A percentile compares a stretch with the other conserved stretches of the same genome.
phyloP scores from a whole-genome alignment of 2,888 invertebrate genomes.

The Cacoxenus indagator region DNA sequence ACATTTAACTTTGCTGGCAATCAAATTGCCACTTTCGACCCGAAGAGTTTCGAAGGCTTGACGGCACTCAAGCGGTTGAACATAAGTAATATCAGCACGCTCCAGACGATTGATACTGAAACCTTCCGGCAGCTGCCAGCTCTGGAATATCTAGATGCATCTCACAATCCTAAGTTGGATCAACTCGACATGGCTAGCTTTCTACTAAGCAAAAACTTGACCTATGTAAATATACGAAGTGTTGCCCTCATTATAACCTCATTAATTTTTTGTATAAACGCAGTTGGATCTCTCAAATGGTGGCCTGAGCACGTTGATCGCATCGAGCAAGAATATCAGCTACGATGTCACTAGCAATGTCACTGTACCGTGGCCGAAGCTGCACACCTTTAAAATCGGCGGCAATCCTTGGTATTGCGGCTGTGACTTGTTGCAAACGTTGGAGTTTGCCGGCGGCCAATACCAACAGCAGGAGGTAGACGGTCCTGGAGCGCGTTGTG shows the following conservation, averaged over 20 bases:
- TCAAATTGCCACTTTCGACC: constrained; percentile 74
- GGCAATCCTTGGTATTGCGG: constrained; percentile 79
- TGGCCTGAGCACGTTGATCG: constrained; percentile 72
- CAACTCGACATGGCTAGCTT: constrained; percentile 75
- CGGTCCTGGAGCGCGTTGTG: constrained; percentile 19
- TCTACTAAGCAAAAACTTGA: constrained; percentile 53
- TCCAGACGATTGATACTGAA: constrained; percentile 74
- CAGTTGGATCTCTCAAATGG: constrained; percentile 78
- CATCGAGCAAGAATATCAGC: constrained; percentile 34
- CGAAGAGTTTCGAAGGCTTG: constrained; percentile 75
- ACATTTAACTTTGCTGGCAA: constrained; percentile 76
- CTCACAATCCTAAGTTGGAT: constrained; percentile 73
- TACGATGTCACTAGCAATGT: background rate
- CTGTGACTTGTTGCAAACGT: constrained; percentile 70
- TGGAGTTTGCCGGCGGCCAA: constrained; percentile 58
- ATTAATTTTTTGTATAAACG: constrained; percentile 25
- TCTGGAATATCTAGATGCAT: constrained; percentile 70
- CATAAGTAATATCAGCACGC: constrained; percentile 74
- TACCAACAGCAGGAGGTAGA: constrained; percentile 32
- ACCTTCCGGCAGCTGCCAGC: constrained; percentile 72
- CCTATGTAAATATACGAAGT: constrained; percentile 45
- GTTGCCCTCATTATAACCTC: background rate
- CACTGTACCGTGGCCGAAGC: constrained; percentile 62
- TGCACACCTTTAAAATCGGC: constrained; percentile 74
- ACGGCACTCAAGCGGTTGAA: constrained; percentile 74